Percentiles rank a stretch among this genome's conserved stretches.
These are phyloP conservation scores for Halesus radiatus DNA, from an alignment of 1,140 invertebrate genomes.

Conservation along the genomic window DNA sequence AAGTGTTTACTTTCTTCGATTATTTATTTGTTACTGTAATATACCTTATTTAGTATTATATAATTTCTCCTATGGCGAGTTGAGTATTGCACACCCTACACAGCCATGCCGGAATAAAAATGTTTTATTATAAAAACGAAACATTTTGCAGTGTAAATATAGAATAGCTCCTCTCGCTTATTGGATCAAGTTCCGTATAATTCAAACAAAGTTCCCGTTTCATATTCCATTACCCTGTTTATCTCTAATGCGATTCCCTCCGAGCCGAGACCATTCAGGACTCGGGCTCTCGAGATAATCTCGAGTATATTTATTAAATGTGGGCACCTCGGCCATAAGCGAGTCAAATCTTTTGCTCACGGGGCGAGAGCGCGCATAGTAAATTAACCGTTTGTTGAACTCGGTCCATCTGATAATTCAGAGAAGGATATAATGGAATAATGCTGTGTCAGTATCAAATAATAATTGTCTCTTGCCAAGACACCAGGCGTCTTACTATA, in stretches of 20 bases:
- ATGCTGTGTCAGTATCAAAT: constrained; percentile 47
- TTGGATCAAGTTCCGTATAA: too few relatives aligned
- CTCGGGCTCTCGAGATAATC: background rate
- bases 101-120: too few relatives aligned
- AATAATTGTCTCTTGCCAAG: background rate
- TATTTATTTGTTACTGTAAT: too few relatives aligned
- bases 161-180: too few relatives aligned
- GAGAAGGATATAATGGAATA: constrained; percentile 53
- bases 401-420: constrained; percentile 52
- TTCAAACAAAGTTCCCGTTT: constrained; percentile 1
- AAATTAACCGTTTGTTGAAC: constrained; percentile 57
- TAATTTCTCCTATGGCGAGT: too few relatives aligned
- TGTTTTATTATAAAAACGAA: too few relatives aligned
- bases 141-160: too few relatives aligned
- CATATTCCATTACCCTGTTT: background rate
- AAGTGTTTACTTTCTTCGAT: too few relatives aligned
- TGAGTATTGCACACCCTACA: too few relatives aligned
- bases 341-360: constrained; percentile 43
- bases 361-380: constrained; percentile 49
- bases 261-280: background rate
- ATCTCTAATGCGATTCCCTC: background rate
- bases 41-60: too few relatives aligned
- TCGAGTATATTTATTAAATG: constrained; percentile 17
- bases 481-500: too few relatives aligned
- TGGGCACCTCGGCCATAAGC: constrained; percentile 6